These are phyloP conservation scores for Ephestia elutella DNA, from an alignment of 1,140 invertebrate species.

Conservation along the genomic window DNA sequence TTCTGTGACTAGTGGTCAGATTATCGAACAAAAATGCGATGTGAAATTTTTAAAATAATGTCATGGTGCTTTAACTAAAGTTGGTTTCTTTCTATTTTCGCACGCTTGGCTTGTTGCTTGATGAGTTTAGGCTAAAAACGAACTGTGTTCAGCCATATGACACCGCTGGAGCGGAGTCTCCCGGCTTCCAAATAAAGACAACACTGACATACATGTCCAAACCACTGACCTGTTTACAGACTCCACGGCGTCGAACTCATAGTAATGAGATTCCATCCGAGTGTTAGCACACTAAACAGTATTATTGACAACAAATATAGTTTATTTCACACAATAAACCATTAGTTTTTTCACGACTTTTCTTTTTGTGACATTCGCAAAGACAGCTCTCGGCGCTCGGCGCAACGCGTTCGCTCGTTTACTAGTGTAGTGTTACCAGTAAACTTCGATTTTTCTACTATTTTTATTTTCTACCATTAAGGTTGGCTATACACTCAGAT, in stretches of 20 bases:
- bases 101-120: neutral
- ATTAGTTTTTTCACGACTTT: conserved; percentile 55
- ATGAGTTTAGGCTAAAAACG: neutral
- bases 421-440: conserved; percentile 11
- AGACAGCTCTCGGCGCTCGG: conserved; percentile 24
- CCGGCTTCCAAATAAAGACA: conserved; percentile 66
- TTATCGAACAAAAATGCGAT: neutral
- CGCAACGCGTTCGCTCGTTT: conserved; percentile 30
- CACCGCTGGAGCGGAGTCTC: conserved; percentile 38
- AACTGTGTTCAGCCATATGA: conserved; percentile 40
- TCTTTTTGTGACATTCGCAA: conserved; percentile 53
- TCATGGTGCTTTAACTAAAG: neutral
- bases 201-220: conserved; percentile 40
- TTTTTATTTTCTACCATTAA: no score
- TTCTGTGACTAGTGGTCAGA: neutral
- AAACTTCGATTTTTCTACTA: neutral
- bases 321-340: conserved; percentile 61
- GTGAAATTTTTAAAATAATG: neutral
- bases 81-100: neutral
- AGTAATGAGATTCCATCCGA: conserved; percentile 42
- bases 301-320: conserved; percentile 41
- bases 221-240: conserved; percentile 55
- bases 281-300: conserved; percentile 41
- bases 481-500: conserved; percentile 4
- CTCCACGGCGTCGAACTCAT: conserved; percentile 24